Evolutionary conservation across 1,140 invertebrate species (phyloP).

Genomic region (Idris sp.): DNA sequence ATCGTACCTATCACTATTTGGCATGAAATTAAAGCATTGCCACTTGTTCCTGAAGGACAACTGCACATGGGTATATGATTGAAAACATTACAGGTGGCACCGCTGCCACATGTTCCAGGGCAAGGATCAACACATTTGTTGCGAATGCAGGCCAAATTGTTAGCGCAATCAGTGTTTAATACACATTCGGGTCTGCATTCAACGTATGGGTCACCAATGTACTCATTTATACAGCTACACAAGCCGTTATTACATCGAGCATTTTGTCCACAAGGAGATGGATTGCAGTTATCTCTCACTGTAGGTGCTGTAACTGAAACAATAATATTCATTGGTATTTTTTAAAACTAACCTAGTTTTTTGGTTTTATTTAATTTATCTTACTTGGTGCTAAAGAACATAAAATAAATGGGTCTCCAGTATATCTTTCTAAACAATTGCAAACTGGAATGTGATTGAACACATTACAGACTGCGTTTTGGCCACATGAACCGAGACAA

Average conservation of each 20-base stretch:
- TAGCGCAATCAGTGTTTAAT: conserved; percentile 80
- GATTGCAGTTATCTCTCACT: conserved; percentile 10
- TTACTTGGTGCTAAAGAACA: conserved; percentile 71
- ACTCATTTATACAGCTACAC: conserved; percentile 77
- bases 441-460: conserved; percentile 81
- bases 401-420: conserved; percentile 69
- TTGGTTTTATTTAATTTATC: conserved; percentile 3
- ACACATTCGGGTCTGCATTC: conserved; percentile 85
- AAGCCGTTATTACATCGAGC: conserved; percentile 78
- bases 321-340: conserved; percentile 1
- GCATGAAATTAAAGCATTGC: conserved; percentile 50
- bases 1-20: conserved; percentile 72
- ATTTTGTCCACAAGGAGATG: conserved; percentile 77
- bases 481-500: conserved; percentile 80
- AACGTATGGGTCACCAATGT: conserved; percentile 75
- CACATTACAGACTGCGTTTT: conserved; percentile 80
- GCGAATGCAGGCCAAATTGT: conserved; percentile 79
- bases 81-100: conserved; percentile 83
- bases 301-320: conserved; percentile 5
- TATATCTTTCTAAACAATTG: conserved; percentile 78
- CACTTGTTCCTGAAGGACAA: conserved; percentile 63
- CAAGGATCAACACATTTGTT: conserved; percentile 86
- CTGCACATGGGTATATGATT: conserved; percentile 85
- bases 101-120: conserved; percentile 82
- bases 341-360: too few species aligned